Conservation (phyloP, 2,888 invertebrate genomes). For the Luperina testacea region DNA sequence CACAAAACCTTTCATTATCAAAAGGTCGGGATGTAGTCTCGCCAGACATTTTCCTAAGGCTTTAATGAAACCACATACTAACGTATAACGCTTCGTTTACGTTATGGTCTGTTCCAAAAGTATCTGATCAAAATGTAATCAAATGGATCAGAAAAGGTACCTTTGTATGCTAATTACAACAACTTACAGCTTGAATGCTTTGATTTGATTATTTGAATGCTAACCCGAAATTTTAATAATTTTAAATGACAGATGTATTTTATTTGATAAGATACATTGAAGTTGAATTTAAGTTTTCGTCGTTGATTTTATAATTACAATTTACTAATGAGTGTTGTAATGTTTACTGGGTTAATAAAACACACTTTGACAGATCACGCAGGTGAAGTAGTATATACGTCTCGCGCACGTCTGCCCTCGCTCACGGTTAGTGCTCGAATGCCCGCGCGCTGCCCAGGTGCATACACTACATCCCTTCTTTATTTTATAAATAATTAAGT, state of each 20-base stretch:
- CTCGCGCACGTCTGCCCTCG: no score
- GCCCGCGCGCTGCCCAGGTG: no score
- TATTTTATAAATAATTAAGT: no score
- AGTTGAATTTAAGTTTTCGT: background rate
- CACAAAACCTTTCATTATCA: slow-evolving; percentile 54
- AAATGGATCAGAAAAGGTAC: background rate
- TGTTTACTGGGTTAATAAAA: no score
- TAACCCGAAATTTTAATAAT: background rate
- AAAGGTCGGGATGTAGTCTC: slow-evolving; percentile 69
- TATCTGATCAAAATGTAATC: background rate
- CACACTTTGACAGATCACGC: no score
- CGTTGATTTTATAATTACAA: background rate
- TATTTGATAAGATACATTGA: background rate
- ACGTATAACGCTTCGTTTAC: slow-evolving; percentile 64
- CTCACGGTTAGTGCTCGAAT: no score
- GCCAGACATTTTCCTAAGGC: slow-evolving; percentile 78
- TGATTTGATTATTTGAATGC: background rate
- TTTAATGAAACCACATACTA: slow-evolving; percentile 80
- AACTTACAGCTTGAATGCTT: background rate
- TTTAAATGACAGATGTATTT: background rate
- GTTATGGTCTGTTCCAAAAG: slow-evolving; percentile 29
- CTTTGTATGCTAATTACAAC: background rate
- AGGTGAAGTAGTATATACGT: no score
- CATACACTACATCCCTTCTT: no score
- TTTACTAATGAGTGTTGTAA: background rate